phyloP scores from a whole-genome alignment of 2,888 invertebrate species.

The Caenorhabditis sp. region DNA sequence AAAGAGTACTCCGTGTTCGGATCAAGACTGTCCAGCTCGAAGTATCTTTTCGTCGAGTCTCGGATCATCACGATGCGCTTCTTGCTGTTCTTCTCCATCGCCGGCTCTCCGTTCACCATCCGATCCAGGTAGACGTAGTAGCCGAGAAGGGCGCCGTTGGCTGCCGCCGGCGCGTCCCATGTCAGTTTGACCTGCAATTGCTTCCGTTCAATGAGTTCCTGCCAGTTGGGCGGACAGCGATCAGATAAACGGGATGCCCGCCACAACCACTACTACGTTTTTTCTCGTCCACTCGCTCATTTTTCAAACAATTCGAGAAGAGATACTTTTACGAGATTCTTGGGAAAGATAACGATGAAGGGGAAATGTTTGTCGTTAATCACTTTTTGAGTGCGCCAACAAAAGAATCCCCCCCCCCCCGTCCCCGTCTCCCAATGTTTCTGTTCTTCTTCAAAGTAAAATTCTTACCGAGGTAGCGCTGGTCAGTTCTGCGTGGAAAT shows the following conservation, averaged over 20 bases:
- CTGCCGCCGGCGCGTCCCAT: slow-evolving; percentile 93
- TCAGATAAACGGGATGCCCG: slow-evolving; percentile 25
- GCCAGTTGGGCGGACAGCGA: neutral
- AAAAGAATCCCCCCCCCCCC: too few species aligned
- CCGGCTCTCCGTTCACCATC: slow-evolving; percentile 58
- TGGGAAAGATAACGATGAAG: slow-evolving; percentile 14
- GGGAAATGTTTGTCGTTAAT: slow-evolving; percentile 19
- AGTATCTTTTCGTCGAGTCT: slow-evolving; percentile 62
- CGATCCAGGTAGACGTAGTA: slow-evolving; percentile 86
- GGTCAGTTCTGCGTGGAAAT: slow-evolving; percentile 88
- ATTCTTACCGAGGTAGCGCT: slow-evolving; percentile 92
- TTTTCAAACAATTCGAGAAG: slow-evolving; percentile 27
- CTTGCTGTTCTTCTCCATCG: slow-evolving; percentile 46
- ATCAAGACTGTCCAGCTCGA: slow-evolving; percentile 85
- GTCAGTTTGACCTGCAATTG: slow-evolving; percentile 85
- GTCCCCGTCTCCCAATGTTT: neutral
- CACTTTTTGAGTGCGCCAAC: neutral
- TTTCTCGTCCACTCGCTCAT: slow-evolving; percentile 16
- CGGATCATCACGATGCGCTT: slow-evolving; percentile 51
- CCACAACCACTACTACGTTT: slow-evolving; percentile 1
- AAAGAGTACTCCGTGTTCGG: slow-evolving; percentile 95
- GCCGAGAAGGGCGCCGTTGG: slow-evolving; percentile 92
- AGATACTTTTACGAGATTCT: slow-evolving; percentile 35
- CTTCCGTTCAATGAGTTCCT: slow-evolving; percentile 8
- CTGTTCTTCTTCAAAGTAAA: neutral